Conservation (phyloP, 35 echinoderm and acorn worm genomes). For the Apostichopus japonicus region DNA sequence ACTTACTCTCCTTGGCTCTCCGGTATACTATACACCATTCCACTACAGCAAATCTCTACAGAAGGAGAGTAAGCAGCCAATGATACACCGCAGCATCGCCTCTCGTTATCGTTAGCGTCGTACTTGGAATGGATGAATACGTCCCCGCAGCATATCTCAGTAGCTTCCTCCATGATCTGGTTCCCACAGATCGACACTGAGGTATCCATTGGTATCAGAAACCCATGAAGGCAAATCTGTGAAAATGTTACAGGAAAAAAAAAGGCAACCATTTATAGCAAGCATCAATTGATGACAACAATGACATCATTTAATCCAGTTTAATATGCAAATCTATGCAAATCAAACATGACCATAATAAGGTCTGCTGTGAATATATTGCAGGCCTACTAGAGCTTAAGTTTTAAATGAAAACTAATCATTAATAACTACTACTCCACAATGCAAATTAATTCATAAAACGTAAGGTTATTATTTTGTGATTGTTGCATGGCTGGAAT, state of each 20-base stretch:
- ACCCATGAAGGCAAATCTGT: conserved; percentile 18
- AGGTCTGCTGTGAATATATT: too few relatives aligned
- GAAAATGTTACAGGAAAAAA: neutral
- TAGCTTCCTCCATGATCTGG: conserved; percentile 20
- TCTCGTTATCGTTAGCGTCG: neutral
- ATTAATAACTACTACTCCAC: too few relatives aligned
- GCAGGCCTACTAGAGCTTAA: too few relatives aligned
- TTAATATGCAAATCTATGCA: too few relatives aligned
- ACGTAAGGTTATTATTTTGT: too few relatives aligned
- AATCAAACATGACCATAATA: too few relatives aligned
- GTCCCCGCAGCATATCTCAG: conserved; percentile 4
- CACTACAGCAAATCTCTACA: conserved; percentile 4
- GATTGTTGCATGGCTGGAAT: too few relatives aligned
- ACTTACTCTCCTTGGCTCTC: conserved; percentile 24
- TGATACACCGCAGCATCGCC: conserved; percentile 19
- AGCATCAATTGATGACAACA: too few relatives aligned
- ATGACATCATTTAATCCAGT: too few relatives aligned
- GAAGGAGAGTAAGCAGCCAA: conserved; percentile 9
- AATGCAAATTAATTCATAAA: too few relatives aligned
- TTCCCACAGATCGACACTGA: conserved; percentile 16
- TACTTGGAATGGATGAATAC: conserved; percentile 10
- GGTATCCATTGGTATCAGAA: conserved; percentile 3
- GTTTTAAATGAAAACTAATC: too few relatives aligned
- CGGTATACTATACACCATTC: conserved; percentile 35
- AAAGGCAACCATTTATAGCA: neutral